Percentiles rank a stretch among this genome's conserved stretches.
Conservation (phyloP, 2,797 vertebrate species). For the Merluccius polli region DNA sequence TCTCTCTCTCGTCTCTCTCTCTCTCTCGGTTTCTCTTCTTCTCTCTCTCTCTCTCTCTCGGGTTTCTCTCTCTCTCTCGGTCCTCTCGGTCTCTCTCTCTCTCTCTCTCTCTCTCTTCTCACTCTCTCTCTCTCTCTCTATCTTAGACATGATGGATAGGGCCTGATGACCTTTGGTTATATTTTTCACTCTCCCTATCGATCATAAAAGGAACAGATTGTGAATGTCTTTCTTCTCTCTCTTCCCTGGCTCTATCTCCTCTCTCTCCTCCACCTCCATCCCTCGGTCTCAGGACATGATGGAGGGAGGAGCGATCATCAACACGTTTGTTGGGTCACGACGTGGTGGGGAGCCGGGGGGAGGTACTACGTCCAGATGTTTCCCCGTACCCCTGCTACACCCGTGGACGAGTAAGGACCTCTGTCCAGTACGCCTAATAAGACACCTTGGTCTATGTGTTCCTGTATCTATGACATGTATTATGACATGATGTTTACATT, state of each 20-base stretch:
- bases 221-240: neutral
- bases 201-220: neutral
- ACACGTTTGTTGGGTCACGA: conserved; percentile 91
- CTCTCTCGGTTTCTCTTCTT: too few species aligned
- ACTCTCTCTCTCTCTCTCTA: neutral
- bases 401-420: conserved; percentile 87
- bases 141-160: conserved; percentile 91
- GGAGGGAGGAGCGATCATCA: conserved; percentile 91
- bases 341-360: conserved; percentile 91
- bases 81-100: neutral
- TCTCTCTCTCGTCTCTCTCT: too few species aligned
- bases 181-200: neutral
- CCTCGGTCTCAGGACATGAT: conserved; percentile 85
- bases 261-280: neutral
- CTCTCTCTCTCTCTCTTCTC: too few species aligned
- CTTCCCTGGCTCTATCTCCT: neutral
- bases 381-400: conserved; percentile 95
- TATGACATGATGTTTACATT: too few species aligned
- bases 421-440: neutral
- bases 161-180: conserved; percentile 65
- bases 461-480: too few species aligned
- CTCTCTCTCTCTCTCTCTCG: too few species aligned
- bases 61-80: neutral
- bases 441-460: too few species aligned
- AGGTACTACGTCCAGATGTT: conserved; percentile 99